Evolutionary conservation across 2,797 vertebrate genomes (phyloP), one percentile per base, ranked within the genome.

Genomic region (Peromyscus nudipes): DNA sequence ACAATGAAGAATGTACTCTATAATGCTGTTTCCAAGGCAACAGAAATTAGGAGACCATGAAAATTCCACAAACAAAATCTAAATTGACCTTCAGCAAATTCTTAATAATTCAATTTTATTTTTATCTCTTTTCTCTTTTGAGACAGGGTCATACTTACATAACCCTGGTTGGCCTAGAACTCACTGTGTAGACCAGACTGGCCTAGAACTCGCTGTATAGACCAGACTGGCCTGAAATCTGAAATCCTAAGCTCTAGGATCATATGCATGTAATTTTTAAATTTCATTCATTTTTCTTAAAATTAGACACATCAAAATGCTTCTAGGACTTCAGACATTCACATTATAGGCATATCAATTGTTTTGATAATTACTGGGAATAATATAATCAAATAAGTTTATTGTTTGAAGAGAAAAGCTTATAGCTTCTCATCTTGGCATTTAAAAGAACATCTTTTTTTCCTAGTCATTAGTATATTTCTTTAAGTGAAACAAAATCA

Each of bases 201-300:
- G 55, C 55, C 55, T 57, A 57, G 55, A 57, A 57, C 55, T 57
- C 55, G 17, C 16, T 57, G 16, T 57, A 17, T 57, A 57, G 46
- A 79, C 6, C 29, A n/a, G 17, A 34, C 19, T 86, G 46, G 19
- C 6, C 84, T 86, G 43, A 49, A 69, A 69, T 67, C 11, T 69
- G 19, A 67, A 67, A 67, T 31, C 65, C 29, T 21, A 65, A 25
- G 34, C 4, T 14, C 84, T 86, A 60, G 12, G 23, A 71, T 52
- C 43, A 71, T 10, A 71, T 8, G 6, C 27, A 46, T 34, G 9
- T n/a, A 67, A 69, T n/a, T 69, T 31, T 88, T 57, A 92, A 86
- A 71, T 92, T 85, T 94, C 37, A 92, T 25, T 95, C 31, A 92
- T n/a, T 84, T 95, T 95, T 91, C 46, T 92, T 55, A 92, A 87